Evolutionary conservation across 2,888 invertebrate species (phyloP), one percentile per base, ranked within the genome.

Genomic region (Melanotus villosus): DNA sequence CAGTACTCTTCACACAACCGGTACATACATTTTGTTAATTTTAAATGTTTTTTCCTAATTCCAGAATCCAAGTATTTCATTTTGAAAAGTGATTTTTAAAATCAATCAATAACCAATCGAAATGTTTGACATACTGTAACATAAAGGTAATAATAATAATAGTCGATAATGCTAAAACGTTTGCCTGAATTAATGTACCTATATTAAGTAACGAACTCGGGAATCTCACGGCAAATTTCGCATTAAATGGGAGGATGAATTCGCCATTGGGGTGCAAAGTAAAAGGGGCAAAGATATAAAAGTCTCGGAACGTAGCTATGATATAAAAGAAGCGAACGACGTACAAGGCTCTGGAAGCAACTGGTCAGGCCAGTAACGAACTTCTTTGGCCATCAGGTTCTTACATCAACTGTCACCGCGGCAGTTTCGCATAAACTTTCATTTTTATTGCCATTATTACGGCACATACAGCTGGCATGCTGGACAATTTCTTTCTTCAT

Each of bases 361-460:
- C 68, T 68, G 68, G 68, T 68, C 68, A 36, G 62, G 56, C 41
- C 38, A 36, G 63, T 68, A 68, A 68, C 68, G 63, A 26, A 68
- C 36, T 62, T 59, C 65, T 65, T 68, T 68, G 26, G 19, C 19
- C 54, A 36, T 43, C 57, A 58, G 36, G 47, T 58, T 58, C 23
- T 26, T 16, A 41, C 34, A 54, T 64, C 36, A 30, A 47, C 34
- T 45, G 58, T 26, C 65, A 30, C 65, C 19, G 18, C 6, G 45
- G 34, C 45, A 26, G 19, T 38, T 52, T 30, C 32, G 19, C 43
- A 36, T 60, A 59, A 59, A 67, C 54, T 62, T 32, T 45, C 38
- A 45, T 65, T 65, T 65, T 59, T 59, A 59, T 56, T 38, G 56
- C 36, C 36, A 36, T 52, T 52, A 30, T 30, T 30, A 18, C 23